A percentile compares a stretch with the other conserved stretches of the same genome.
phyloP scores from a whole-genome alignment of 1,140 invertebrate species.

The Tetramorium simillimum region DNA sequence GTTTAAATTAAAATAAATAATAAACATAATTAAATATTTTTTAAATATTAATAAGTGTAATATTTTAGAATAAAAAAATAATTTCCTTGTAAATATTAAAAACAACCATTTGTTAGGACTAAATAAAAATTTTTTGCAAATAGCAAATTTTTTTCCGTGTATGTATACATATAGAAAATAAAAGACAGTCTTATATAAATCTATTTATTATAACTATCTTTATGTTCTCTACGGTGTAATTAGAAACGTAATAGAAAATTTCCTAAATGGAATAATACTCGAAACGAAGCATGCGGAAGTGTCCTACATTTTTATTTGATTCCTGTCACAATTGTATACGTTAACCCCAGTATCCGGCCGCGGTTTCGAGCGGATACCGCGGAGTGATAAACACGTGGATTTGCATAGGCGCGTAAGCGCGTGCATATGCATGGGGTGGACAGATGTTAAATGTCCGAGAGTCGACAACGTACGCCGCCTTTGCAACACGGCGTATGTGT shows the following conservation, averaged over 20 bases:
- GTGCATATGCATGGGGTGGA: conserved; percentile 31
- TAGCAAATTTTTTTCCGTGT: too few relatives aligned
- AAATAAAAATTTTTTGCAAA: too few relatives aligned
- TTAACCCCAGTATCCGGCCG: not conserved
- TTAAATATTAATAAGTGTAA: too few relatives aligned
- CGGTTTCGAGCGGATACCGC: not conserved
- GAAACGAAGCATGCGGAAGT: not conserved
- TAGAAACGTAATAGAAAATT: not conserved
- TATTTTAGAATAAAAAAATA: too few relatives aligned
- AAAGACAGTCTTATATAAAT: not conserved
- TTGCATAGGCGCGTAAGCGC: conserved; percentile 25
- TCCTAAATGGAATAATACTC: too few relatives aligned
- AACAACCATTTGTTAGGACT: too few relatives aligned
- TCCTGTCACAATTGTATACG: not conserved
- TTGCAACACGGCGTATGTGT: not conserved
- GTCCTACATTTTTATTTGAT: not conserved
- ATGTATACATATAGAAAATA: too few relatives aligned
- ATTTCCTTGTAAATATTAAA: too few relatives aligned
- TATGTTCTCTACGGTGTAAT: not conserved
- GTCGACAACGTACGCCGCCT: not conserved
- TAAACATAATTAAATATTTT: too few relatives aligned
- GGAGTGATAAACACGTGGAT: conserved; percentile 5
- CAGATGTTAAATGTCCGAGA: conserved; percentile 46
- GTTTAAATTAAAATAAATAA: too few relatives aligned
- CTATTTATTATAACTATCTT: not conserved